These are phyloP conservation scores for Lepidonotus clava DNA, from an alignment of 2,888 invertebrate species.

Conservation along the genomic window DNA sequence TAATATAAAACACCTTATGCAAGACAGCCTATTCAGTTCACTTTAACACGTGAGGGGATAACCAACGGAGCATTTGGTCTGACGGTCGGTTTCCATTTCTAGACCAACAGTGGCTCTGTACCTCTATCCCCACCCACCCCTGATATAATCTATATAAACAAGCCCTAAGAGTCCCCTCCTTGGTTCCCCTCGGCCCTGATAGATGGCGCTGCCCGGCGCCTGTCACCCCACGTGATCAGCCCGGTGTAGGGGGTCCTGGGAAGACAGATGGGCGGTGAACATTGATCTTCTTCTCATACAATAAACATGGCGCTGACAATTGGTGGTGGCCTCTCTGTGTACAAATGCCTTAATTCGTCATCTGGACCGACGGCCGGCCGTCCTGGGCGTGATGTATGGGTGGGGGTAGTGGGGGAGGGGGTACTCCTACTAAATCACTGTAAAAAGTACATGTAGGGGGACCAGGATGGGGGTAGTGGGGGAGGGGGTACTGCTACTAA, in stretches of 20 bases:
- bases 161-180: too few relatives aligned
- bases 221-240: too few relatives aligned
- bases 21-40: too few relatives aligned
- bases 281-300: slow-evolving; percentile 44
- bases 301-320: slow-evolving; percentile 43
- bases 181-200: too few relatives aligned
- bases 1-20: too few relatives aligned
- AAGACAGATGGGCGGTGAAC: background rate
- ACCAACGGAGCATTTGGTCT: too few relatives aligned
- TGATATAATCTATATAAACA: too few relatives aligned
- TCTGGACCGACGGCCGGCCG: background rate
- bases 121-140: too few relatives aligned
- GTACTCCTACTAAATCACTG: slow-evolving; percentile 30
- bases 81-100: too few relatives aligned
- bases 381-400: slow-evolving; percentile 1
- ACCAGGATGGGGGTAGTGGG: background rate
- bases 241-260: background rate
- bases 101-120: too few relatives aligned
- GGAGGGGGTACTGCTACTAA: background rate
- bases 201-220: too few relatives aligned
- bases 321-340: slow-evolving; percentile 19
- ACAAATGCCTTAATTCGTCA: slow-evolving; percentile 48
- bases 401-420: background rate
- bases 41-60: too few relatives aligned
- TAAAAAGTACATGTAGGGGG: background rate